These are phyloP conservation scores for Forbesichthys papilliferus DNA, from an alignment of 2,113 vertebrate genomes.

Conservation along the genomic window DNA sequence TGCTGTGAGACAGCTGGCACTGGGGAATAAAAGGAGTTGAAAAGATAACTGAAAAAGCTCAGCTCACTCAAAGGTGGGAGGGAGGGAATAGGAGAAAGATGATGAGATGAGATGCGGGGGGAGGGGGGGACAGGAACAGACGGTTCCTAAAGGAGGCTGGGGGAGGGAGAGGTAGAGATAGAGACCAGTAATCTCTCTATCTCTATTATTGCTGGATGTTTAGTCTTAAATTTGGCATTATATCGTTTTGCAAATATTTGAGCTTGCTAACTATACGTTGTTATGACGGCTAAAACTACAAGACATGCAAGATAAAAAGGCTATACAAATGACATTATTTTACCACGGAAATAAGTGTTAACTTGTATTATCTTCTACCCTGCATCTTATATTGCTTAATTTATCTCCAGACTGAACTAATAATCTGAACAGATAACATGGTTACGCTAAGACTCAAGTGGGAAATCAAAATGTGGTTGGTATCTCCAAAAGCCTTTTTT, in stretches of 20 bases:
- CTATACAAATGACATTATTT: background rate
- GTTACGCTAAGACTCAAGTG: slow-evolving; percentile 21
- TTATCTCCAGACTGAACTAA: slow-evolving; percentile 21
- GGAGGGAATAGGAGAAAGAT: background rate
- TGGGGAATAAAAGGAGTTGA: slow-evolving; percentile 75
- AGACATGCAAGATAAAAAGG: background rate
- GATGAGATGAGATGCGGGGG: background rate
- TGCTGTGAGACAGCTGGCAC: slow-evolving; percentile 77
- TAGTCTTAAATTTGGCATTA: background rate
- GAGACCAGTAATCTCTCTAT: background rate
- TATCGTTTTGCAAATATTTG: slow-evolving; percentile 3
- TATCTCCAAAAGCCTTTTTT: slow-evolving; percentile 63
- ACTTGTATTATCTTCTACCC: slow-evolving; percentile 19
- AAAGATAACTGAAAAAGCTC: slow-evolving; percentile 72
- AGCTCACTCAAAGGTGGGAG: slow-evolving; percentile 10
- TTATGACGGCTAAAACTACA: background rate
- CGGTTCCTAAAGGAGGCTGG: too few relatives aligned
- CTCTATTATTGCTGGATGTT: slow-evolving; percentile 1
- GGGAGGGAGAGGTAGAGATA: background rate
- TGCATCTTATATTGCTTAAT: slow-evolving; percentile 30
- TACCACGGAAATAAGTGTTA: slow-evolving; percentile 7
- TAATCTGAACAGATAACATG: slow-evolving; percentile 12
- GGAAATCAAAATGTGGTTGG: background rate
- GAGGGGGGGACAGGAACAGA: background rate
- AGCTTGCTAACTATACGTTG: slow-evolving; percentile 4